phyloP scores from a whole-genome alignment of 2,113 vertebrate species.

The Xenopus laevis region DNA sequence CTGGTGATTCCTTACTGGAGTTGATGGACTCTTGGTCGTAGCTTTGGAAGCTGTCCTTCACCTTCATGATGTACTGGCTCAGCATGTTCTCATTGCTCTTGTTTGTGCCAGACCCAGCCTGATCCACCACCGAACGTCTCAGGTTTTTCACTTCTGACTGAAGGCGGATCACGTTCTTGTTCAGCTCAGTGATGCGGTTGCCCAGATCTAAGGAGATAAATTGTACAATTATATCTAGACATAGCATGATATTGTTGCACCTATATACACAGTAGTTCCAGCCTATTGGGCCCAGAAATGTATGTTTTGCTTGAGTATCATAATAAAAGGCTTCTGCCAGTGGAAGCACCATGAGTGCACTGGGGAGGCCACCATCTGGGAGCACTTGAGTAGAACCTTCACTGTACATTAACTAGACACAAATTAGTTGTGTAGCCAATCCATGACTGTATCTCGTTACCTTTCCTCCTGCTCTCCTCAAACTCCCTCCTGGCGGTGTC shows the following conservation, averaged over 20 bases:
- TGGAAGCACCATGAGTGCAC: too few relatives aligned
- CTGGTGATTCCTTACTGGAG: conserved; percentile 45
- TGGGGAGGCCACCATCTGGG: too few relatives aligned
- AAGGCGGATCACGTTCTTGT: conserved; percentile 69
- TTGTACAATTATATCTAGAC: neutral
- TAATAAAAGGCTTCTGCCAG: too few relatives aligned
- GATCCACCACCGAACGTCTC: conserved; percentile 49
- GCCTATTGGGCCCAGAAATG: too few relatives aligned
- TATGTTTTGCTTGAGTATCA: too few relatives aligned
- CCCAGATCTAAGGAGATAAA: conserved; percentile 66
- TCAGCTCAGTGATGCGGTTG: conserved; percentile 81
- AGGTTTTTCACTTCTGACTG: conserved; percentile 69
- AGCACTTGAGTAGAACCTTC: too few relatives aligned
- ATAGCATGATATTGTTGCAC: too few relatives aligned
- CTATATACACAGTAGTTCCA: too few relatives aligned
- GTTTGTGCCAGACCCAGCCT: neutral
- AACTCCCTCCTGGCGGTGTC: conserved; percentile 80
- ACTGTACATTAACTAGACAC: too few relatives aligned
- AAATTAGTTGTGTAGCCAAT: too few relatives aligned
- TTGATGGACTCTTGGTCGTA: conserved; percentile 48
- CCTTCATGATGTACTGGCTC: conserved; percentile 73
- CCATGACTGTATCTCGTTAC: conserved; percentile 51
- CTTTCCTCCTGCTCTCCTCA: conserved; percentile 80
- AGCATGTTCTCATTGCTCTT: conserved; percentile 65
- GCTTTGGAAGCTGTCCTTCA: conserved; percentile 77